Conservation (phyloP, 2,888 invertebrate species). For the Drosophila mettleri region DNA sequence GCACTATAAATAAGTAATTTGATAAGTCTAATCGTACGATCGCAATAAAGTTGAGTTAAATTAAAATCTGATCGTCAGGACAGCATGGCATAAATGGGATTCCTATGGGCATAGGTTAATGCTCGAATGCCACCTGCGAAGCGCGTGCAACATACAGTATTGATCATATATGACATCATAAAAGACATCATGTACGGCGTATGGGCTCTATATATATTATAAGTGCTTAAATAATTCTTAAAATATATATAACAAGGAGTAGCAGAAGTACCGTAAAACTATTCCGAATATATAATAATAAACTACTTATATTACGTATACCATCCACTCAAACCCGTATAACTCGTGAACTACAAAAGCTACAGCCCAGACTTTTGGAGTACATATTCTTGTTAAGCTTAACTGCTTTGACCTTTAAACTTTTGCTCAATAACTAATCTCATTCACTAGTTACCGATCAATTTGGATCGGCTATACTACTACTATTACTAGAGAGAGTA, state of each 20-base stretch:
- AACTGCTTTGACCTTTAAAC: background rate
- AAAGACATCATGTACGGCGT: too few relatives aligned
- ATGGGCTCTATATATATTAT: background rate
- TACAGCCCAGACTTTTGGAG: background rate
- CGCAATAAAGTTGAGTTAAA: slow-evolving; percentile 20
- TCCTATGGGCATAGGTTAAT: slow-evolving; percentile 10
- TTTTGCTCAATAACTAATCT: background rate
- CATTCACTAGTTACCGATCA: background rate
- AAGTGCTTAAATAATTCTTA: background rate
- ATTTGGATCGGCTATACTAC: too few relatives aligned
- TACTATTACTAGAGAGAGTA: too few relatives aligned
- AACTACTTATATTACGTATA: too few relatives aligned
- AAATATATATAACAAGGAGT: background rate
- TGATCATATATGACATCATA: background rate
- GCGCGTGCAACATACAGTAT: too few relatives aligned
- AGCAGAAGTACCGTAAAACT: too few relatives aligned
- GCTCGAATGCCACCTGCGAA: background rate
- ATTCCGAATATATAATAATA: too few relatives aligned
- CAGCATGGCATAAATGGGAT: background rate
- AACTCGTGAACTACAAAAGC: background rate
- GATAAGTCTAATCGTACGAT: slow-evolving; percentile 32
- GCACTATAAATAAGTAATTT: slow-evolving; percentile 43
- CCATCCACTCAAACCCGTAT: background rate
- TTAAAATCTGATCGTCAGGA: slow-evolving; percentile 19
- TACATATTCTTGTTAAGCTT: background rate